Conservation (phyloP, 2,113 vertebrate genomes). For the Cephalopholis sonnerati region DNA sequence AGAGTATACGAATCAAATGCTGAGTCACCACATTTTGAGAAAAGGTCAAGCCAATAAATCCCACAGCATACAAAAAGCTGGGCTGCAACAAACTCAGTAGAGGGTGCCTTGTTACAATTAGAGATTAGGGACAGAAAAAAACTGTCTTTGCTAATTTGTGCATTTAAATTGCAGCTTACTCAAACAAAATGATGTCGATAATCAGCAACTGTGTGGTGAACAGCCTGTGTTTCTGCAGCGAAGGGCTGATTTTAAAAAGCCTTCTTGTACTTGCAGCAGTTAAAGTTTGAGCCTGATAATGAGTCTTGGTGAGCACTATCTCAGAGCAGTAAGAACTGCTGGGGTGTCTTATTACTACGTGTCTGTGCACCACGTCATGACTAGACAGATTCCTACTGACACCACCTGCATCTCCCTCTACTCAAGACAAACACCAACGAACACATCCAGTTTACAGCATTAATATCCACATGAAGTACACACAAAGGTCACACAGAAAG, state of each 20-base stretch:
- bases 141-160: background rate
- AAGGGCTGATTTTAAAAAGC: background rate
- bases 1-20: background rate
- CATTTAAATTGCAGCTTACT: conserved; percentile 24
- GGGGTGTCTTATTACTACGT: conserved; percentile 5
- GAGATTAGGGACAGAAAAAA: conserved; percentile 1
- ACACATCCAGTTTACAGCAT: conserved; percentile 66
- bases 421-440: conserved; percentile 53
- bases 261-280: conserved; percentile 11
- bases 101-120: background rate
- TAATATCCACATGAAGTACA: conserved; percentile 21
- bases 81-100: background rate
- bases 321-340: conserved; percentile 2
- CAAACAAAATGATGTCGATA: conserved; percentile 19
- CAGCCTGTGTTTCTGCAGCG: conserved; percentile 6
- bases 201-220: conserved; percentile 36
- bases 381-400: conserved; percentile 21
- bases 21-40: background rate
- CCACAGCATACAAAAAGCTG: background rate
- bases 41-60: conserved; percentile 3
- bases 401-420: background rate
- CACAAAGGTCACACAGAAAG: conserved; percentile 32
- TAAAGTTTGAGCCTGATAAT: conserved; percentile 32
- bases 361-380: conserved; percentile 17
- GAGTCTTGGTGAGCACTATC: conserved; percentile 16